Conservation (phyloP, 2,888 invertebrate species). For the Polydesmus complanatus region DNA sequence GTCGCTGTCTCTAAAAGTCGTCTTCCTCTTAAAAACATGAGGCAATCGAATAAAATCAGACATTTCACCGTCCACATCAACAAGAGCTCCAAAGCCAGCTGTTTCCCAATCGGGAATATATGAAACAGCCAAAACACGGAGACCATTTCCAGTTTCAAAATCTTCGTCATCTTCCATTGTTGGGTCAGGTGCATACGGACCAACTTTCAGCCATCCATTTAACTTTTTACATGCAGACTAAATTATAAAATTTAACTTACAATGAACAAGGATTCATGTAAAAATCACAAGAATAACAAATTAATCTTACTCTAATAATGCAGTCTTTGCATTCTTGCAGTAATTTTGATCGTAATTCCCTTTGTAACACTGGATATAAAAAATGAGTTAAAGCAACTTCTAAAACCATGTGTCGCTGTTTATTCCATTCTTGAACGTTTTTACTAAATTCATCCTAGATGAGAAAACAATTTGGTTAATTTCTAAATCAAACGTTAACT, state of each 20-base stretch:
- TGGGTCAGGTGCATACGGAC: conserved; percentile 57
- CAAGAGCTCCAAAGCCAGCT: conserved; percentile 66
- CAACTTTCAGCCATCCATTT: conserved; percentile 79
- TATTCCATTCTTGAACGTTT: conserved; percentile 91
- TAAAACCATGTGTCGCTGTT: conserved; percentile 69
- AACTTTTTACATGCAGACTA: conserved; percentile 50
- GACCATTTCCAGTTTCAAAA: conserved; percentile 70
- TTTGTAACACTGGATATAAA: conserved; percentile 74
- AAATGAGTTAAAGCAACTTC: conserved; percentile 73
- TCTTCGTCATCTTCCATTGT: conserved; percentile 44
- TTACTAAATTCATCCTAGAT: conserved; percentile 79
- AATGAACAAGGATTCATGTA: not conserved
- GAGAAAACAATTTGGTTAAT: not conserved
- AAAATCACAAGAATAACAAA: not conserved
- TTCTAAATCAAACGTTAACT: not conserved
- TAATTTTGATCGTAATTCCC: conserved; percentile 66
- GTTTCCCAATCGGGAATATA: conserved; percentile 69
- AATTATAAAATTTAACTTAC: too few species aligned
- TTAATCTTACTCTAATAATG: conserved; percentile 39
- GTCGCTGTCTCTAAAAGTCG: conserved; percentile 52
- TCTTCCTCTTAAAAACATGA: conserved; percentile 67
- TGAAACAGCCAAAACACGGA: conserved; percentile 73
- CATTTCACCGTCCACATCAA: conserved; percentile 80
- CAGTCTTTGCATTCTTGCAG: conserved; percentile 75
- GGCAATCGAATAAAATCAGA: conserved; percentile 79